Evolutionary conservation across 2,797 vertebrate genomes (phyloP), one percentile per base, ranked within the genome.

Genomic region (Protosalanx chinensis): DNA sequence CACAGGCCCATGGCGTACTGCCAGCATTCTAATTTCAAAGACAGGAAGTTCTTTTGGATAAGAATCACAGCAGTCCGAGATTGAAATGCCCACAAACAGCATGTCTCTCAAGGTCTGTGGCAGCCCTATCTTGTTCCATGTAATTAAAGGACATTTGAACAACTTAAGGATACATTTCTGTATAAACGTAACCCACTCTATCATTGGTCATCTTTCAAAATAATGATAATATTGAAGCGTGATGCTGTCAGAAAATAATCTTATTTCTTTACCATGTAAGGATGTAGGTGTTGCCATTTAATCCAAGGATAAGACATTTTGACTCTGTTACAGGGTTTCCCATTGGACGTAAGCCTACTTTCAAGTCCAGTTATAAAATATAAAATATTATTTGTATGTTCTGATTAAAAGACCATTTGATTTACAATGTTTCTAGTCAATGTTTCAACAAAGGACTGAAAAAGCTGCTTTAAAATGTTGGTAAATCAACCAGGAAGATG

Each of bases 31-130:
- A 70, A 59, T 82, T 78, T 81, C 67, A 86, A 78, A 79, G 68
- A 82, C 80, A 85, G 81, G 82, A 84, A 87, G 79, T 58, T 51
- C 77, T 74, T 63, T 67, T 35, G 85, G 85, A 85, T 87, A 82
- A 76, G 32, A 64, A 81, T 85, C 85, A 71, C 69, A 35, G 20
- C 64, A 16, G 69, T 33, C 67, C 61, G 67, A 23, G 69, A 20
- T 72, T 70, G 63, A 13, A 58, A 80, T 67, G 57, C 75, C 78
- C 77, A 75, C 18, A 41, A 57, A 70, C 81, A 73, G 71, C 73
- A 60, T 79, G 59, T 70, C 64, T 51, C 8, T 46, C 64, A 46
- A 53, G 69, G 70, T 67, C 33, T 8, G 61, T 65, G 64, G 68
- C 5, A 3, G 66, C 73, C 64, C 64, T 64, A 37, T 66, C 37